These are phyloP conservation scores for Gymnoscopelus microlampas DNA, from an alignment of 2,797 vertebrate genomes.

Conservation along the genomic window DNA sequence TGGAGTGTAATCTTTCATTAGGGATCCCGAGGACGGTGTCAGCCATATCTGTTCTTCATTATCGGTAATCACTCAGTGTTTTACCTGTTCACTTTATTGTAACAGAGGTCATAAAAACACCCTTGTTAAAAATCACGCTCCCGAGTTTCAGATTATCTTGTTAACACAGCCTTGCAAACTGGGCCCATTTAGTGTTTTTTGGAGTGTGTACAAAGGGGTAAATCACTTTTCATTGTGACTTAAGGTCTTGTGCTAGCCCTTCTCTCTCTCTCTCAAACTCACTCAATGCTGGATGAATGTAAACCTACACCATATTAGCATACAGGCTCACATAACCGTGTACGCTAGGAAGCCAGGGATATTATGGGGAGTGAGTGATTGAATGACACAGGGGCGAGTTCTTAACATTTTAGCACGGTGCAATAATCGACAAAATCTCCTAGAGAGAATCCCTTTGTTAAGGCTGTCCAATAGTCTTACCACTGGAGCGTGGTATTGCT, in stretches of 20 bases:
- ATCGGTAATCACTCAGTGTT: slow-evolving; percentile 85
- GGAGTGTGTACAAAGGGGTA: slow-evolving; percentile 29
- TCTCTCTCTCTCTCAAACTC: slow-evolving; percentile 17
- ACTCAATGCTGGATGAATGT: slow-evolving; percentile 30
- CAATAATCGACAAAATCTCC: slow-evolving; percentile 69
- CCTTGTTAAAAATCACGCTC: slow-evolving; percentile 79
- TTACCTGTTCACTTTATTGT: slow-evolving; percentile 86
- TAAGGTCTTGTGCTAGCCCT: slow-evolving; percentile 23
- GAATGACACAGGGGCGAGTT: slow-evolving; percentile 50
- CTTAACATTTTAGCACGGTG: slow-evolving; percentile 62
- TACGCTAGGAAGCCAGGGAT: slow-evolving; percentile 30
- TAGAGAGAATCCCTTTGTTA: slow-evolving; percentile 55
- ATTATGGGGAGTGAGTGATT: slow-evolving; percentile 46
- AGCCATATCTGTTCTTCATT: slow-evolving; percentile 85
- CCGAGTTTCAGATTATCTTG: slow-evolving; percentile 80
- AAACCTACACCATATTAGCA: slow-evolving; percentile 31
- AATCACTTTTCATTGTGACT: slow-evolving; percentile 26
- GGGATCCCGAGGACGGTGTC: slow-evolving; percentile 80
- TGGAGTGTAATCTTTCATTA: slow-evolving; percentile 86
- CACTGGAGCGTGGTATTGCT: slow-evolving; percentile 63
- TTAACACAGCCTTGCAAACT: slow-evolving; percentile 79
- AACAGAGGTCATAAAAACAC: slow-evolving; percentile 83
- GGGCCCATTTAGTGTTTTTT: slow-evolving; percentile 54
- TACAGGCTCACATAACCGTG: slow-evolving; percentile 19
- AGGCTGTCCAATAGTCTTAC: slow-evolving; percentile 58